Conservation (phyloP, 2,888 invertebrate genomes). For the Chymomyza procnemis region DNA sequence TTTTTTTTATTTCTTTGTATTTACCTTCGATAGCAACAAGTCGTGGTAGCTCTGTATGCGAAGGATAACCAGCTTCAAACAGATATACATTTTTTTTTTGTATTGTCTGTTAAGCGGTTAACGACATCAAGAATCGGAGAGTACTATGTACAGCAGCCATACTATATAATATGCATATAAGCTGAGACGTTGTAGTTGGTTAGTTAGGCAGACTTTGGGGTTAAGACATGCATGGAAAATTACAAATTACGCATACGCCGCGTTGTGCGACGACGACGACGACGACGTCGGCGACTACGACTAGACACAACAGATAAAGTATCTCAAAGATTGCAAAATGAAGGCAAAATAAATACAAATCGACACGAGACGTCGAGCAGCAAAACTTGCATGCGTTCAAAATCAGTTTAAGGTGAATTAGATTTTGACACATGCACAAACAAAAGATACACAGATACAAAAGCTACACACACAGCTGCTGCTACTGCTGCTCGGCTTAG, state of each 20-base stretch:
- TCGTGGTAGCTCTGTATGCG: constrained; percentile 15
- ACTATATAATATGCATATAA: background rate
- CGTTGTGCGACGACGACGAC: constrained; percentile 36
- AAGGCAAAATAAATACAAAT: constrained; percentile 4
- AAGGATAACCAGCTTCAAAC: constrained; percentile 38
- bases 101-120: constrained; percentile 26
- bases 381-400: constrained; percentile 46
- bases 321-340: constrained; percentile 33
- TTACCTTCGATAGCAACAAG: constrained; percentile 32
- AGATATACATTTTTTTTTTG: background rate
- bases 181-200: background rate
- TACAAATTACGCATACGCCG: constrained; percentile 68
- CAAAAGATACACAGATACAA: constrained; percentile 5
- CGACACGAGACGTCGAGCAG: constrained; percentile 15
- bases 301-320: constrained; percentile 44
- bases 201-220: background rate
- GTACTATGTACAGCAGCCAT: background rate
- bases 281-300: background rate
- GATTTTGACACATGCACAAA: constrained; percentile 52
- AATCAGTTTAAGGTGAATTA: constrained; percentile 65
- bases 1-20: background rate
- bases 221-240: constrained; percentile 66
- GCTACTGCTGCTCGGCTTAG: too few species aligned
- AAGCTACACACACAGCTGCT: too few species aligned
- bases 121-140: constrained; percentile 27